Conservation (phyloP, 2,888 invertebrate species). For the Agrotis ipsilon region DNA sequence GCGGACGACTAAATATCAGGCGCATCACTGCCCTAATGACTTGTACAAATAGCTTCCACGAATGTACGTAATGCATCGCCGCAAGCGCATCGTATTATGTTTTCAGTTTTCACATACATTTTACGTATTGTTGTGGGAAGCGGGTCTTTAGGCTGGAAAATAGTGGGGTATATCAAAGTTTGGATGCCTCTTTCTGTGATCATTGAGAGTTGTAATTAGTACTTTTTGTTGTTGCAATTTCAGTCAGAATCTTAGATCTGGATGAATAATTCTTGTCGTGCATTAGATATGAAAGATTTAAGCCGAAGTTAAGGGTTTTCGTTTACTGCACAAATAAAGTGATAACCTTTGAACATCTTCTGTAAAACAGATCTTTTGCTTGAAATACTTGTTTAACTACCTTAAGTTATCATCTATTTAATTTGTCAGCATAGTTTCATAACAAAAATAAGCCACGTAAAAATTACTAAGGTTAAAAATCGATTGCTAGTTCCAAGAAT, state of each 20-base stretch:
- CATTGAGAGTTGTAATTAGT: not conserved
- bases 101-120: conserved; percentile 56
- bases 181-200: not conserved
- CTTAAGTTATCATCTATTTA: too few relatives aligned
- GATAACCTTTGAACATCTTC: too few relatives aligned
- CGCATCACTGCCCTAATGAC: conserved; percentile 85
- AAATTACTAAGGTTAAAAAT: too few relatives aligned
- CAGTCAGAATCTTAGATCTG: too few relatives aligned
- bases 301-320: too few relatives aligned
- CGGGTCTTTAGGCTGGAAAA: conserved; percentile 9
- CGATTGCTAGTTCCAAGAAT: not conserved
- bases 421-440: too few relatives aligned
- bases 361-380: too few relatives aligned
- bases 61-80: conserved; percentile 53
- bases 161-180: not conserved
- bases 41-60: conserved; percentile 76
- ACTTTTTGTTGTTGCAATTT: not conserved
- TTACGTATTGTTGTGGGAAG: conserved; percentile 42
- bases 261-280: too few relatives aligned
- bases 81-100: conserved; percentile 42
- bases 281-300: too few relatives aligned
- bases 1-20: conserved; percentile 84
- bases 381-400: too few relatives aligned
- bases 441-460: too few relatives aligned
- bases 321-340: too few relatives aligned